These are phyloP conservation scores for Ceratina japonica DNA, from an alignment of 1,140 invertebrate species.

Conservation along the genomic window DNA sequence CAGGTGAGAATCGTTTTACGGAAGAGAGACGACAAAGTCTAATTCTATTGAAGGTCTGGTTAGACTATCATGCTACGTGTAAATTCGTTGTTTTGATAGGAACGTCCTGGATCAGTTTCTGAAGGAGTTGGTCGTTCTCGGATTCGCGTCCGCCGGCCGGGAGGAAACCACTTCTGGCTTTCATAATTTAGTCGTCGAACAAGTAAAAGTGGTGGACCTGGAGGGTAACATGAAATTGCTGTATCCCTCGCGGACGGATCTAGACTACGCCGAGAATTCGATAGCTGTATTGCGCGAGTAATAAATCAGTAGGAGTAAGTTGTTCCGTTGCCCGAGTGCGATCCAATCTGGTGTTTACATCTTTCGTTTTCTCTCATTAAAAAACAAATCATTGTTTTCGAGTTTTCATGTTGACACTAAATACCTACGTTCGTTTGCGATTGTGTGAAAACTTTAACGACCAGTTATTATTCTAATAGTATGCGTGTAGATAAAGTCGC, in stretches of 20 bases:
- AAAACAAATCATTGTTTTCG: not conserved
- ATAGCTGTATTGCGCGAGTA: constrained; percentile 73
- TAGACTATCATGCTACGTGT: not conserved
- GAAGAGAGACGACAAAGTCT: not conserved
- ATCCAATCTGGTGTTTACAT: not conserved
- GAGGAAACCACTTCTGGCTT: constrained; percentile 54
- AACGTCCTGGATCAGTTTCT: constrained; percentile 85
- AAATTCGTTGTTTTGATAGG: constrained; percentile 53
- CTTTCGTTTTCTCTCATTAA: constrained; percentile 21
- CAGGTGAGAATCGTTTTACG: constrained; percentile 72
- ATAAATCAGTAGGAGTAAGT: constrained; percentile 37
- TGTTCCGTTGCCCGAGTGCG: not conserved
- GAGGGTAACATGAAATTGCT: constrained; percentile 86
- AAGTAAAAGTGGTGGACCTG: constrained; percentile 85
- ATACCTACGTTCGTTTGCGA: not conserved
- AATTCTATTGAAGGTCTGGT: no score
- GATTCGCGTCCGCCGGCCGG: constrained; percentile 73
- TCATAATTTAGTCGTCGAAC: constrained; percentile 80
- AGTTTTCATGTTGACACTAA: not conserved
- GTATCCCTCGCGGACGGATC: constrained; percentile 89
- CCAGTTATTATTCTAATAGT: not conserved
- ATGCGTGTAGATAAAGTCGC: not conserved
- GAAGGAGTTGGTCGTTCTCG: constrained; percentile 82
- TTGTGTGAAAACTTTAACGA: not conserved
- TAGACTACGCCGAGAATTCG: constrained; percentile 79